These are phyloP conservation scores for Chalcis sispes DNA, from an alignment of 2,888 invertebrate genomes.

Conservation along the genomic window DNA sequence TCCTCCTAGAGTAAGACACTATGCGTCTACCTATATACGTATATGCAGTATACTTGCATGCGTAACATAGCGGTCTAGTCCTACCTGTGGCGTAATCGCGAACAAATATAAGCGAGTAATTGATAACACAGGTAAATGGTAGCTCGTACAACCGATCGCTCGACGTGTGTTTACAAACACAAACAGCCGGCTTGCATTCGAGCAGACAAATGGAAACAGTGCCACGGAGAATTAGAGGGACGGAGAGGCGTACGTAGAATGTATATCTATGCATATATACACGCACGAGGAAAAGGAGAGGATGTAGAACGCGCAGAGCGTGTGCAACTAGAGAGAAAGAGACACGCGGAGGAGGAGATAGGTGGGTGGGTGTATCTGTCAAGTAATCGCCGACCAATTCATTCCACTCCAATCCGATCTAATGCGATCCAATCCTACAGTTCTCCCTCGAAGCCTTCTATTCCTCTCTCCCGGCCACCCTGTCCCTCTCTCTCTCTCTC, in stretches of 20 bases:
- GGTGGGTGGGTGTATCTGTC: slow-evolving; percentile 50
- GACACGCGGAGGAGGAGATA: neutral
- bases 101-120: slow-evolving; percentile 55
- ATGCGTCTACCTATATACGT: no score
- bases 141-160: no score
- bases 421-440: slow-evolving; percentile 54
- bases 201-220: slow-evolving; percentile 41
- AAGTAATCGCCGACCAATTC: slow-evolving; percentile 57
- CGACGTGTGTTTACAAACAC: slow-evolving; percentile 49
- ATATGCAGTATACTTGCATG: no score
- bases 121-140: slow-evolving; percentile 52
- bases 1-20: slow-evolving; percentile 17
- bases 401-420: slow-evolving; percentile 57
- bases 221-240: slow-evolving; percentile 42
- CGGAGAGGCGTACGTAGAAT: neutral
- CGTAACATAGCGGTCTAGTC: no score
- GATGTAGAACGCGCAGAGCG: neutral
- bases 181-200: neutral
- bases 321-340: neutral
- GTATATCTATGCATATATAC: neutral
- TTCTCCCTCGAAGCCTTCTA: neutral
- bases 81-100: slow-evolving; percentile 44
- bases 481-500: slow-evolving; percentile 28
- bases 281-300: neutral
- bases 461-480: neutral